Evolutionary conservation across 2,113 vertebrate genomes (phyloP).

Genomic region (Arenaria interpres): DNA sequence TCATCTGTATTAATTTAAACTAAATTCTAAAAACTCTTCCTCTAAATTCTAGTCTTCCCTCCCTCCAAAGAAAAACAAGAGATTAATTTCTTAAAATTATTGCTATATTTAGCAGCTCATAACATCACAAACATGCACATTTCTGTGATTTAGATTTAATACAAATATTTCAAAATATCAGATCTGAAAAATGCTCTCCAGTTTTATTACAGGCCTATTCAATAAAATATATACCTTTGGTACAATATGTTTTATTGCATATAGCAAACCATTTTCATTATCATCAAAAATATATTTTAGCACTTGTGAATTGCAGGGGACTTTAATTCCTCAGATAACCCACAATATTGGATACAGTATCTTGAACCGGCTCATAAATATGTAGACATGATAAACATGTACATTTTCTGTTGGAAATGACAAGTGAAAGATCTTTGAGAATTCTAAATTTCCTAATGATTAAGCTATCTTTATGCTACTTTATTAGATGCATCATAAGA

Average conservation of each 20-base stretch:
- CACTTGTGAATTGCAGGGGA: slow-evolving; percentile 52
- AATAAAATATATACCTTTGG: slow-evolving; percentile 69
- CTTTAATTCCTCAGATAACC: slow-evolving; percentile 26
- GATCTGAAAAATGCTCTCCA: slow-evolving; percentile 54
- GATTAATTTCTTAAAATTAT: slow-evolving; percentile 64
- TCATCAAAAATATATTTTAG: slow-evolving; percentile 65
- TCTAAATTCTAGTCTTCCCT: not conserved
- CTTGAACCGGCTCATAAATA: not conserved
- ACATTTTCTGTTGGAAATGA: slow-evolving; percentile 12
- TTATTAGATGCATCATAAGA: slow-evolving; percentile 41
- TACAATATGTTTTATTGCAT: slow-evolving; percentile 59
- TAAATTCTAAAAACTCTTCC: not conserved
- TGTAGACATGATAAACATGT: not conserved
- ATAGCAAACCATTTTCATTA: slow-evolving; percentile 56
- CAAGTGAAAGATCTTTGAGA: slow-evolving; percentile 22
- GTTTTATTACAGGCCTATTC: slow-evolving; percentile 46
- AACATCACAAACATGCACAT: slow-evolving; percentile 41
- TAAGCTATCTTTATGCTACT: slow-evolving; percentile 28
- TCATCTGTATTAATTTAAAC: not conserved
- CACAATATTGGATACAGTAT: not conserved
- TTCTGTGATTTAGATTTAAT: slow-evolving; percentile 45
- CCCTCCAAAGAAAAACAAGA: slow-evolving; percentile 4
- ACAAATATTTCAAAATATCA: slow-evolving; percentile 67
- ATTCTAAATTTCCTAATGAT: not conserved
- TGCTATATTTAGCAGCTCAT: slow-evolving; percentile 66